Evolutionary conservation across 2,888 invertebrate genomes (phyloP), one percentile per base, ranked within the genome.

Genomic region (Dicyrtoma fusca): DNA sequence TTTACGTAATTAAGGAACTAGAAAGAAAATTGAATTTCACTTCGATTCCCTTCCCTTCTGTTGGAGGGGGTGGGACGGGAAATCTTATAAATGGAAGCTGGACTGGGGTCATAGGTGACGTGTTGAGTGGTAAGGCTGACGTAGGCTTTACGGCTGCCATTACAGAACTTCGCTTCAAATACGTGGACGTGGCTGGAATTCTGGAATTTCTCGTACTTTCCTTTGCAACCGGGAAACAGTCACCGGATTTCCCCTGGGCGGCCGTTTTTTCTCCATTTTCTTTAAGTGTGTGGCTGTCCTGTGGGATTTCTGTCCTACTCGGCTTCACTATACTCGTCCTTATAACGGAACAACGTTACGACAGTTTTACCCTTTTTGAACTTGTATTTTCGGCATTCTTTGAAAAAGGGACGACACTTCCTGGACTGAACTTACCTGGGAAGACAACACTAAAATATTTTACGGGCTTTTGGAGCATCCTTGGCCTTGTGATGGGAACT

Each of bases 21-120:
- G 51, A 64, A 25, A 51, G 26, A n/a, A 19, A 19, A n/a, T 17
- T 64, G n/a, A 64, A 64, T 64, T 64, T 64, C 25, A 51, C 64
- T 1, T 3, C 49, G 1, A 49, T 49, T 1, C 49, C 49, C 25
- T 64, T 64, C 47, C 64, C 64, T n/a, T n/a, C n/a, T n/a, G n/a
- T n/a, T n/a, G n/a, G n/a, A 6, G n/a, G n/a, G n/a, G 64, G 64
- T 6, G 64, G 64, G 13, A 47, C 64, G 5, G 64, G 64, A 2
- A 64, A 64, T 23, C n/a, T 19, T 14, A 51, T n/a, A 17, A 26
- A 49, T 25, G 64, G 64, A 10, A 64, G n/a, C 14, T 64, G 64
- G 64, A n/a, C 47, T 8, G 64, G 64, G 2, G 51, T 64, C 3
- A 64, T 64, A 25, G 64, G 64, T 1, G 64, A 64, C 21, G 25